These are phyloP conservation scores for Sakesphorus luctuosus DNA, from an alignment of 2,113 vertebrate genomes.

Conservation along the genomic window DNA sequence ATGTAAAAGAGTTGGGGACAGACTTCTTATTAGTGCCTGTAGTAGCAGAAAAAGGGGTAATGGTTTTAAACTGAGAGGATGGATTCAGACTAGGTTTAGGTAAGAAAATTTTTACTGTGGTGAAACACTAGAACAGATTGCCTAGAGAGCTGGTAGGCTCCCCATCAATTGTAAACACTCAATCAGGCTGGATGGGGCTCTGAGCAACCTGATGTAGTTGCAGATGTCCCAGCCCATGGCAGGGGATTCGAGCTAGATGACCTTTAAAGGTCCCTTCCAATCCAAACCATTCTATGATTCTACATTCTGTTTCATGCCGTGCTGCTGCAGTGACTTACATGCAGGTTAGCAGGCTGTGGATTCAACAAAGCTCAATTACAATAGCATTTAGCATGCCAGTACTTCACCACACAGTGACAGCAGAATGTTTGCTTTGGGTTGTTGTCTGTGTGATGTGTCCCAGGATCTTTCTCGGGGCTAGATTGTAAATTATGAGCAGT, in stretches of 20 bases:
- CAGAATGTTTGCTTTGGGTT: background rate
- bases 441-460: background rate
- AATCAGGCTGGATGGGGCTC: background rate
- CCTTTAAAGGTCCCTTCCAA: background rate
- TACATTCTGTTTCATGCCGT: background rate
- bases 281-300: background rate
- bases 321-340: background rate
- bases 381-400: accelerated
- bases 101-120: background rate
- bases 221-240: background rate
- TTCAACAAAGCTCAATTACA: background rate
- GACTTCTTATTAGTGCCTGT: background rate
- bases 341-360: accelerated
- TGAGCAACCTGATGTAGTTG: background rate
- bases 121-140: background rate
- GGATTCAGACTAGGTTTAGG: background rate
- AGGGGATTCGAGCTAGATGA: background rate
- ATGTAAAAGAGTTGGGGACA: background rate
- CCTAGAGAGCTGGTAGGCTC: background rate
- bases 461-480: background rate
- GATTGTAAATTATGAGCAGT: background rate
- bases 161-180: background rate
- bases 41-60: background rate
- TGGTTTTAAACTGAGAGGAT: background rate
- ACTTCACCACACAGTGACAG: background rate